Evolutionary conservation across 2,888 invertebrate species (phyloP), one percentile per base, ranked within the genome.

Genomic region (Cheilosia variabilis): DNA sequence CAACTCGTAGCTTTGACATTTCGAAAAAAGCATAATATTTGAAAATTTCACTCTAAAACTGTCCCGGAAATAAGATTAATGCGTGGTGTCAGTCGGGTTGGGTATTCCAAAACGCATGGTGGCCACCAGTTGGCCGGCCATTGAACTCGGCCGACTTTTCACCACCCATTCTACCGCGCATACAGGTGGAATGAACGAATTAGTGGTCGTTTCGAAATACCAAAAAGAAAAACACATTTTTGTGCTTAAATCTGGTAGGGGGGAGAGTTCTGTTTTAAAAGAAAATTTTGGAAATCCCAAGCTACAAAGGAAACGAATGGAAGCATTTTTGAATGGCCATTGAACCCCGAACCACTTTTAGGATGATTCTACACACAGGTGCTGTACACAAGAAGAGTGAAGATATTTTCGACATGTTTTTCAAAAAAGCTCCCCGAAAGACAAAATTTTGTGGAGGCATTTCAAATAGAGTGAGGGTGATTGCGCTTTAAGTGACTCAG

Each of bases 261-360:
- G 52, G 22, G 10, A 13, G 24, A 6, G 4, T 22, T 9, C 3
- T 24, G 15, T 24, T 24, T 27, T 15, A 24, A 9, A 24, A 15
- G 22, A 52, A 24, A 19, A 9, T 17, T 60, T 34, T 52, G 41
- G 43, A 43, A 71, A 24, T 41, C 31, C 19, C 37, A 58, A 47
- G 50, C 60, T 31, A 55, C 72, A 65, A 58, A 66, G 52, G 19
- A 45, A 19, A 24, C 13, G 19, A 72, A 24, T 37, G 17, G n/a
- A 19, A 37, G 31, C 71, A 62, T 73, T 57, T 63, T 58, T n/a
- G 47, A 50, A 34, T 76, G 84, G 80, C 71, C 81, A 60, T 81
- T 86, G 84, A 86, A 86, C 84, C 81, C 80, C 3, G 24, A 62
- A 86, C 84, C 84, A 86, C 84, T 86, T 86, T 79, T 75, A 60